Conservation (phyloP, 2,113 vertebrate species). For the Perca schrenkii region DNA sequence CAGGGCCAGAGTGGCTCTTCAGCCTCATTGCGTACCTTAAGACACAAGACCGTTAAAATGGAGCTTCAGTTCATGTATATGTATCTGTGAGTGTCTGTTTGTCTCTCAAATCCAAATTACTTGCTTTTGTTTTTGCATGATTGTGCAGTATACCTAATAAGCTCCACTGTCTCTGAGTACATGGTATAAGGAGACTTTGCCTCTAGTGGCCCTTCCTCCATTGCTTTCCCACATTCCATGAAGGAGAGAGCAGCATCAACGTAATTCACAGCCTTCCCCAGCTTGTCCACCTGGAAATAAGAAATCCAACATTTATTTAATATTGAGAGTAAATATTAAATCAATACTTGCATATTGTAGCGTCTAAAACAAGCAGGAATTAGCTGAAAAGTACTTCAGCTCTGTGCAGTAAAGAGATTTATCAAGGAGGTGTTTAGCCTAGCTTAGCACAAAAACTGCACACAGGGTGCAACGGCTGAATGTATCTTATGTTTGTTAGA, state of each 20-base stretch:
- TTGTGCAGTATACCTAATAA: constrained; percentile 89
- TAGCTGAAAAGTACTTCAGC: background rate
- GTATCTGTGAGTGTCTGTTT: background rate
- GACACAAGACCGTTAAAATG: constrained; percentile 50
- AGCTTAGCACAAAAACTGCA: background rate
- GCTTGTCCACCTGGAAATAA: constrained; percentile 91
- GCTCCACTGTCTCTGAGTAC: constrained; percentile 98
- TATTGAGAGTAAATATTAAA: background rate
- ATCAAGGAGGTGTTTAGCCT: background rate
- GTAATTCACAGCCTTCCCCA: constrained; percentile 97
- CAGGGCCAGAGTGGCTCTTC: constrained; percentile 94
- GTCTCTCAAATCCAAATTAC: background rate
- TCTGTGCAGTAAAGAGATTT: background rate
- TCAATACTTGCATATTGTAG: background rate
- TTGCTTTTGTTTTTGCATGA: background rate
- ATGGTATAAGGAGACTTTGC: constrained; percentile 98
- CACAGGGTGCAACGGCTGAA: background rate
- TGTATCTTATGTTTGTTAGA: background rate
- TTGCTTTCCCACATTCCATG: constrained; percentile 98
- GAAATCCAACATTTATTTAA: background rate
- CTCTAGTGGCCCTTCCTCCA: constrained; percentile 97
- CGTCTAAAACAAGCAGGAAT: background rate
- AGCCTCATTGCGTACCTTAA: constrained; percentile 97
- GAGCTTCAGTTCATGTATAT: background rate
- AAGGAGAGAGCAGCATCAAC: constrained; percentile 96